A percentile compares a stretch with the other conserved stretches of the same genome.
Evolutionary conservation across 2,797 vertebrate species (phyloP).

Genomic region (Alfaro cultratus): DNA sequence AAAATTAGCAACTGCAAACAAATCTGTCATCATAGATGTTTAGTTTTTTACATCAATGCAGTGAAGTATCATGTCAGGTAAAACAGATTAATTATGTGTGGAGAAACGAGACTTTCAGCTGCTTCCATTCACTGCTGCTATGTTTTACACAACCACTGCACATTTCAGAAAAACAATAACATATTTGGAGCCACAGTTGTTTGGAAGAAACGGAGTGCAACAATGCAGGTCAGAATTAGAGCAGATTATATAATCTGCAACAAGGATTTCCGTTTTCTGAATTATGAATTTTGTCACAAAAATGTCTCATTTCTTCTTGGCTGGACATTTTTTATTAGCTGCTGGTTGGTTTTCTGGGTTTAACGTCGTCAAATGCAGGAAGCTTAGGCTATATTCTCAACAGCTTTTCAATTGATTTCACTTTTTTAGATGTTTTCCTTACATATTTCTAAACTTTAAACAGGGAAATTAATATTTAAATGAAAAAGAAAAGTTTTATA

Average conservation of each 20-base stretch:
- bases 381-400: neutral
- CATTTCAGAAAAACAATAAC: neutral
- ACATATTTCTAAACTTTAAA: neutral
- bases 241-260: neutral
- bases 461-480: neutral
- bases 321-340: neutral
- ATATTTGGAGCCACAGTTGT: neutral
- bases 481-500: neutral
- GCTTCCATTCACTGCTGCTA: neutral
- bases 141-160: neutral
- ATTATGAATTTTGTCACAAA: neutral
- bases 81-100: neutral
- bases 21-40: neutral
- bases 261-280: neutral
- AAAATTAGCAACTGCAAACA: neutral
- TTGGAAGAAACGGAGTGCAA: neutral
- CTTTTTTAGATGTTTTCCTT: neutral
- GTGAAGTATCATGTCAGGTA: neutral
- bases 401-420: neutral
- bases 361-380: too few species aligned
- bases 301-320: neutral
- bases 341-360: neutral
- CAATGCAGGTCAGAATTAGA: neutral
- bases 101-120: neutral
- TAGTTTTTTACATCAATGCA: neutral